These are phyloP conservation scores for Rambutsinella grinnellia DNA, from an alignment of 2,888 invertebrate species.

Conservation along the genomic window DNA sequence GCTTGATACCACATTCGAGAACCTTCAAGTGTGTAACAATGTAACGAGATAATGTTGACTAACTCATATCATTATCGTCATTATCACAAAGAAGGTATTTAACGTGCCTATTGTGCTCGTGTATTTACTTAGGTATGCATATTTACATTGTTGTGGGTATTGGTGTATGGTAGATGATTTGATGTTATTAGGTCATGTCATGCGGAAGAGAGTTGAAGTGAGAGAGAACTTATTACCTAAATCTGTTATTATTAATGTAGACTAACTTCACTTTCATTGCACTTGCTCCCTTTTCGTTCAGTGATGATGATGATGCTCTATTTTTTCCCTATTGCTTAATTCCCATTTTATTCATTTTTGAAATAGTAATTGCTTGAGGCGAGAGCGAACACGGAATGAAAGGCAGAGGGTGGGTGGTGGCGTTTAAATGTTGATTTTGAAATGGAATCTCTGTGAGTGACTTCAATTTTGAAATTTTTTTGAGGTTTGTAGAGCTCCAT, in stretches of 20 bases:
- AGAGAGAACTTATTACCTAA: conserved; percentile 51
- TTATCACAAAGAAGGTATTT: background rate
- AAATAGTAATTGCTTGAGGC: background rate
- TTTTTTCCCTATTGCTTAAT: conserved; percentile 38
- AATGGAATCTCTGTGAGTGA: too few relatives aligned
- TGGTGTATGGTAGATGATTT: conserved; percentile 42
- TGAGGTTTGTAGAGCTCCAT: conserved; percentile 44
- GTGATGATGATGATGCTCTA: conserved; percentile 40
- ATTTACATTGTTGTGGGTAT: background rate
- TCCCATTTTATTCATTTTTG: conserved; percentile 4
- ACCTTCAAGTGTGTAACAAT: background rate
- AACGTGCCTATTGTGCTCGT: background rate
- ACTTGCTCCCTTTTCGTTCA: conserved; percentile 45
- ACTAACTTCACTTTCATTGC: conserved; percentile 55
- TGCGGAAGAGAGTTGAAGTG: conserved; percentile 45
- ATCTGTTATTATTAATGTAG: conserved; percentile 26
- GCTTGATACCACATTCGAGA: background rate
- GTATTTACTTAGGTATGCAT: conserved; percentile 17
- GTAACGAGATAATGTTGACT: background rate
- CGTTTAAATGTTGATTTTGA: background rate
- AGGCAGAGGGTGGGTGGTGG: conserved; percentile 1
- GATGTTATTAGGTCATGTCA: conserved; percentile 57
- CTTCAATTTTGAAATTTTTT: conserved; percentile 14
- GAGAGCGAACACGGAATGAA: too few relatives aligned
- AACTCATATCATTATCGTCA: background rate